Conservation (phyloP, 2,797 vertebrate genomes). For the Lacerta bilineata region DNA sequence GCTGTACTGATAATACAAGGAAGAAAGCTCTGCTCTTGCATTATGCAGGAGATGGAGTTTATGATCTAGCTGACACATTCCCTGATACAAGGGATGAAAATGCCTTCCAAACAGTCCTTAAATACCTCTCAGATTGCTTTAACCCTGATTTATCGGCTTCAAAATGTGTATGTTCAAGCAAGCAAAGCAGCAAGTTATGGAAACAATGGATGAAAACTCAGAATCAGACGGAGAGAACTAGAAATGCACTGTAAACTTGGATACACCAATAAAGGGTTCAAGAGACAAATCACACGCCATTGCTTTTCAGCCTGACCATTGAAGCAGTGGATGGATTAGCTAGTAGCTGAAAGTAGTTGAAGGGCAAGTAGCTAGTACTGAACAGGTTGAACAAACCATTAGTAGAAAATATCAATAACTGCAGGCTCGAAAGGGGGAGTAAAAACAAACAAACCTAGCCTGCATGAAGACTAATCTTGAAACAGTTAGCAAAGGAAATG, state of each 20-base stretch:
- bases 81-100: not conserved
- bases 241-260: not conserved
- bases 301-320: not conserved
- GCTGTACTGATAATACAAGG: not conserved
- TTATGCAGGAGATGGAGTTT: not conserved
- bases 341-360: not conserved
- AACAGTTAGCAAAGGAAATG: not conserved
- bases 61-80: not conserved
- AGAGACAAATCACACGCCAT: not conserved
- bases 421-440: not conserved
- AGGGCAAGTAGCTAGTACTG: not conserved
- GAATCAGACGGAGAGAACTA: not conserved
- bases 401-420: constrained; percentile 6
- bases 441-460: not conserved
- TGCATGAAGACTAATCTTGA: not conserved
- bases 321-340: not conserved
- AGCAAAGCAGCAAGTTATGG: not conserved
- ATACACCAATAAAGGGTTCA: not conserved
- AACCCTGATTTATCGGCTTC: not conserved
- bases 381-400: constrained; percentile 5
- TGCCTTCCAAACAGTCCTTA: not conserved
- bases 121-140: not conserved
- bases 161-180: not conserved
- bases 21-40: not conserved
- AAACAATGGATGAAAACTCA: not conserved